Percentiles rank a stretch among this genome's conserved stretches.
Evolutionary conservation across 1,140 invertebrate species (phyloP).

Genomic region (Zaprionus ornatus): DNA sequence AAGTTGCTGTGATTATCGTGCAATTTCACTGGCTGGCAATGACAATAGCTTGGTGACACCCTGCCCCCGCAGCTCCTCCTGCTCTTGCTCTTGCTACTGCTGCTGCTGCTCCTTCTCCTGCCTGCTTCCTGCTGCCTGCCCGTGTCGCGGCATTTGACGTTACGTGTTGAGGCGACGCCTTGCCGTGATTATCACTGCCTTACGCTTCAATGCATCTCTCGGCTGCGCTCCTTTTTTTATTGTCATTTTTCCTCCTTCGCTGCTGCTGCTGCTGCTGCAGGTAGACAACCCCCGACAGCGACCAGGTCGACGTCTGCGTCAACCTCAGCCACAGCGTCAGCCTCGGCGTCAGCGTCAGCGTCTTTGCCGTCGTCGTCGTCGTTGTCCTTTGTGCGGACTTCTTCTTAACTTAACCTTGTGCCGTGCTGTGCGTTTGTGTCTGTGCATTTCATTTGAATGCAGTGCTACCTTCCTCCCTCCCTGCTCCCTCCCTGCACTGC

Average conservation of each 20-base stretch:
- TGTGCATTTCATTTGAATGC: slow-evolving; percentile 78
- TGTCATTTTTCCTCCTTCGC: neutral
- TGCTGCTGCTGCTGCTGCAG: slow-evolving; percentile 31
- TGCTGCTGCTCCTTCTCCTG: neutral
- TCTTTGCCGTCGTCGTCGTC: slow-evolving; percentile 1
- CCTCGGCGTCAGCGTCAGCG: neutral
- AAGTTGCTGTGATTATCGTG: slow-evolving; percentile 81
- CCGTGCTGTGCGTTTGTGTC: slow-evolving; percentile 47
- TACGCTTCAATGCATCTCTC: slow-evolving; percentile 74
- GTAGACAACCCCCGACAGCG: slow-evolving; percentile 48
- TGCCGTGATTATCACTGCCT: slow-evolving; percentile 76
- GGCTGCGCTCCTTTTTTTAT: slow-evolving; percentile 47
- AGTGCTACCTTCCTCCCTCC: slow-evolving; percentile 20
- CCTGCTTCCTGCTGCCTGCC: neutral
- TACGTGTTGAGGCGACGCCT: slow-evolving; percentile 77
- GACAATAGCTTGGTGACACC: slow-evolving; percentile 56
- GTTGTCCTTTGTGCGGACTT: slow-evolving; percentile 59
- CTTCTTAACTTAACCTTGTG: slow-evolving; percentile 60
- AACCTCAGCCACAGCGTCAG: neutral
- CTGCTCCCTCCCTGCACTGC: slow-evolving; percentile 8
- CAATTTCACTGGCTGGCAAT: slow-evolving; percentile 61
- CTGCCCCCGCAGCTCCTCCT: neutral
- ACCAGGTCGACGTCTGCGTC: slow-evolving; percentile 31
- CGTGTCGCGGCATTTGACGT: slow-evolving; percentile 72
- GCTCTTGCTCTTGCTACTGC: slow-evolving; percentile 1